Evolutionary conservation across 2,113 vertebrate genomes (phyloP).

Genomic region (Eretmodus cyanostictus): DNA sequence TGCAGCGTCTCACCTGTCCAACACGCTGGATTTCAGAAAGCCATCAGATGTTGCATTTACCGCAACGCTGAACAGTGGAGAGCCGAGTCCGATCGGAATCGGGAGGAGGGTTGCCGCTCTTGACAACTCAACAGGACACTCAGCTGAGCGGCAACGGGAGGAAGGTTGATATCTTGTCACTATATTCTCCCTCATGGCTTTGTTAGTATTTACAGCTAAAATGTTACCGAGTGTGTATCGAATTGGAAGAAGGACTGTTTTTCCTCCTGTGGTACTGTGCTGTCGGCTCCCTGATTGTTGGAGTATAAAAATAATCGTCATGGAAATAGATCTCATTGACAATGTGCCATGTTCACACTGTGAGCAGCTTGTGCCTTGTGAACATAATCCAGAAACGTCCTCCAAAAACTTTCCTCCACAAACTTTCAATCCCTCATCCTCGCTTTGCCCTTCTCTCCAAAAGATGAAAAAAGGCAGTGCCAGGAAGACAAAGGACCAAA

Average conservation of each 20-base stretch:
- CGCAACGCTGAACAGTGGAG: conserved; percentile 73
- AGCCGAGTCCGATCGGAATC: conserved; percentile 58
- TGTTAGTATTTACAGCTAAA: conserved; percentile 59
- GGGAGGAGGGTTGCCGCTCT: conserved; percentile 43
- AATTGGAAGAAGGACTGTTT: conserved; percentile 58
- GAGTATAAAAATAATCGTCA: conserved; percentile 80
- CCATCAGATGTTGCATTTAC: conserved; percentile 75
- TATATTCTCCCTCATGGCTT: conserved; percentile 52
- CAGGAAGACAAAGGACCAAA: conserved; percentile 54
- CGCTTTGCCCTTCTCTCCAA: conserved; percentile 55
- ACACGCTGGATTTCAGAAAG: conserved; percentile 63
- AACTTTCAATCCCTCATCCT: conserved; percentile 72
- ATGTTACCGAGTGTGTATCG: conserved; percentile 59
- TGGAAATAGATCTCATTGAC: conserved; percentile 90
- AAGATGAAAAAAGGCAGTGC: conserved; percentile 41
- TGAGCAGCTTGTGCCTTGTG: conserved; percentile 84
- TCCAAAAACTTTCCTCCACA: conserved; percentile 74
- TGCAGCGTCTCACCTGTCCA: conserved; percentile 76
- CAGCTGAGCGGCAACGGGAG: conserved; percentile 34
- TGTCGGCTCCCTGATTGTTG: conserved; percentile 68
- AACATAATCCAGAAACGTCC: conserved; percentile 79
- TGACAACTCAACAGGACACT: conserved; percentile 65
- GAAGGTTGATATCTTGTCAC: conserved; percentile 61
- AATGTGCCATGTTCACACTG: conserved; percentile 87
- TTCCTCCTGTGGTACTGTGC: conserved; percentile 58